Evolutionary conservation across 2,888 invertebrate species (phyloP).

Genomic region (Monoplex corrugatus): DNA sequence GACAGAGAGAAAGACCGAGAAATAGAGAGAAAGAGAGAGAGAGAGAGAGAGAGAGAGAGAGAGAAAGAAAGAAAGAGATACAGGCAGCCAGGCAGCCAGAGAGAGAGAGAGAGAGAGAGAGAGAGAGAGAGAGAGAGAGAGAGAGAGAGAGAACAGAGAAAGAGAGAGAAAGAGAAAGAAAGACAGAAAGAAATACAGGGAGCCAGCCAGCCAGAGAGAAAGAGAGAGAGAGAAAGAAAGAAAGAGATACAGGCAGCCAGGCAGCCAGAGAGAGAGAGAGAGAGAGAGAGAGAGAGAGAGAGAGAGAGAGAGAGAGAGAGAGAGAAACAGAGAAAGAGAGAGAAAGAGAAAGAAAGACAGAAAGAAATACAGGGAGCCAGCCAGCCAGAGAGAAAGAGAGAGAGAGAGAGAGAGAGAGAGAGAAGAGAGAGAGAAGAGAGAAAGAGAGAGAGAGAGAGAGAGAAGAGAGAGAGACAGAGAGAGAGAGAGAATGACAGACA

Average conservation of each 20-base stretch:
- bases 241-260: neutral
- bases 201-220: neutral
- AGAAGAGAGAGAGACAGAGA: neutral
- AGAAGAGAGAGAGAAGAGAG: neutral
- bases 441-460: neutral
- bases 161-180: neutral
- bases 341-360: neutral
- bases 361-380: too few species aligned
- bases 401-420: neutral
- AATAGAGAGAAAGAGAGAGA: neutral
- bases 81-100: too few species aligned
- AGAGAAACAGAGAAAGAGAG: neutral
- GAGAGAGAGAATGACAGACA: neutral
- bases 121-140: constrained; percentile 15
- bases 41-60: too few species aligned
- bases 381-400: neutral
- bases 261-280: too few species aligned
- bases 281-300: neutral
- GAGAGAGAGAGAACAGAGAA: neutral
- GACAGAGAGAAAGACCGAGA: neutral
- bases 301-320: neutral
- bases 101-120: too few species aligned
- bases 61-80: too few species aligned
- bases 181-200: neutral
- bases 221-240: neutral